Evolutionary conservation across 2,797 vertebrate species (phyloP), one percentile per base, ranked within the genome.

Genomic region (Ctenosaura bakeri): DNA sequence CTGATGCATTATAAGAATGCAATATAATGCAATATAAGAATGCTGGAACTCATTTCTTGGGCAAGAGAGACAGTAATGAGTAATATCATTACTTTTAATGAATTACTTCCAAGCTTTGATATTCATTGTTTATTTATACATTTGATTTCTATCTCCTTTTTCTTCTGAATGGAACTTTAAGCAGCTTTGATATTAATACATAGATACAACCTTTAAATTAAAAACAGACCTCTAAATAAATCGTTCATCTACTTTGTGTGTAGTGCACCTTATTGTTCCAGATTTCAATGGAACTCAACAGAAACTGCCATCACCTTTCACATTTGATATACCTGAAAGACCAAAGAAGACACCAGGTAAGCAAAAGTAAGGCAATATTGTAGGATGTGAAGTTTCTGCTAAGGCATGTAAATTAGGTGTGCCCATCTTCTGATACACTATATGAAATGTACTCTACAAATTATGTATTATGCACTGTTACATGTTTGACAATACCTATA

Each of bases 231-330:
- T 88, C 86, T 91, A 32, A 93, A 87, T 82, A 94, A 94, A 94
- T 54, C 6, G 0, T 50, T 90, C 42, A 1, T 52, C 76, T 54
- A 12, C 93, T 3, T 96, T 95, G 42, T 88, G 87, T 95, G 79
- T 87, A 97, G 97, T 97, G 80, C 97, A 97, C 91, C 96, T 97
- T 74, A 95, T 98, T 92, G 94, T 97, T 92, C 97, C 97, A 87
- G 97, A 97, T 52, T 95, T 97, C 89, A 98, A 97, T 89, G 96
- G 97, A 86, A 96, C 96, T 26, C 94, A 94, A 3, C 94, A 96
- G 90, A 98, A 97, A 89, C 95, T 96, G 89, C 91, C 96, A 88
- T 83, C 96, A 87, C 94, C 97, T 35, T 81, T 97, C 87, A 96
- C 95, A 90, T 82, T 97, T 82, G 96, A 96, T 69, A 92, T 96